Base-by-base conservation (phyloP, 2,888 invertebrate species). In the Tridacna gigas region DNA sequence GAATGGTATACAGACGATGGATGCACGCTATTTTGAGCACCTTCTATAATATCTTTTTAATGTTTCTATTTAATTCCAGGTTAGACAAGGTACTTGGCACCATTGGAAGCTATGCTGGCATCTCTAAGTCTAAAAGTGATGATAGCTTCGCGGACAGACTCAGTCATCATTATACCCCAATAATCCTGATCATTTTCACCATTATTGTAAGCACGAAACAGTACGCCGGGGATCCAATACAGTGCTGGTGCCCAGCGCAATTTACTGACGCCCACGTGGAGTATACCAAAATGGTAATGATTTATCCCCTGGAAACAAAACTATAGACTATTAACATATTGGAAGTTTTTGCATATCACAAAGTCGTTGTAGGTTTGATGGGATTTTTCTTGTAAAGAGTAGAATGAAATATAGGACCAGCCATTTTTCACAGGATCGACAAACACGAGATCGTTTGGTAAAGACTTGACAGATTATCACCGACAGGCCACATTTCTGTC, bases 211-310 rank as follows among this genome's bases (percentile, higher is more conserved):
- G 89, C 75, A 90, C 90, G 3, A 87, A 89, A n/a, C 90, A 91
- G 74, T 91, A 91, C 71, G 90, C 91, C 0, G 91, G 91, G 0
- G 88, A 91, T 66, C 90, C 91, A 0, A 93, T 93, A 79, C 84
- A 91, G 65, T 93, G 93, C 81, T 92, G 92, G 93, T 91, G 91
- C 61, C 92, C 93, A 2, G 91, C 91, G 2, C 89, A 92, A 78
- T 89, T 91, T 66, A 91, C 91, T 2, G 90, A 90, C 18, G 88
- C 88, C 18, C 90, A 91, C n/a, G 89, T 89, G 20, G 61, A 80
- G 22, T 90, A 90, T 73, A 87, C 90, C 13, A 90, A 89, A 25
- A 88, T 88, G 82, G 90, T 90, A 56, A 63, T 37, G 37, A 7
- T 37, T 37, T n/a, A n/a, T n/a, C 37, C 7, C 3, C 7, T 37